Conservation (phyloP, 2,797 vertebrate species). For the Chelonia mydas region DNA sequence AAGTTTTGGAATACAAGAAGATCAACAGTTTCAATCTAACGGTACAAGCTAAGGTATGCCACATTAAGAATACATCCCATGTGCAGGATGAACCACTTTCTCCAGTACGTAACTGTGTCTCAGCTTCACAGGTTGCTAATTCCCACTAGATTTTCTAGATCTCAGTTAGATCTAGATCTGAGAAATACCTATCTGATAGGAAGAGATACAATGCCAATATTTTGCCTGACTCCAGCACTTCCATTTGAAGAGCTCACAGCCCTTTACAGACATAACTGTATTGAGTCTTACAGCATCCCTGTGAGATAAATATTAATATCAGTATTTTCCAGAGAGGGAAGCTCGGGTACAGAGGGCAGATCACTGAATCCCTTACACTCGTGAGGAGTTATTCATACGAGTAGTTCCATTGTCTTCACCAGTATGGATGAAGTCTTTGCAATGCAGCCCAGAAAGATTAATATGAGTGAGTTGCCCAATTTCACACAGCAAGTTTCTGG, state of each 20-base stretch:
- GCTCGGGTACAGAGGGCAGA: neutral
- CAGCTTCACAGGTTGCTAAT: neutral
- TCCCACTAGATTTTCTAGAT: neutral
- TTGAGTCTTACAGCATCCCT: neutral
- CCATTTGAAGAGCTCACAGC: neutral
- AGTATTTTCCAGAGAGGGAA: neutral
- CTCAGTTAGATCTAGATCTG: neutral
- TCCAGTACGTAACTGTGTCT: neutral
- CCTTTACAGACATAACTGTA: neutral
- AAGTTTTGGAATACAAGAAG: constrained; percentile 81
- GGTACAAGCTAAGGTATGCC: constrained; percentile 79
- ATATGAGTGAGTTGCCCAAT: neutral
- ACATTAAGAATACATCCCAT: neutral
- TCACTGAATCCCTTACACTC: neutral
- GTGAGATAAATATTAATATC: neutral
- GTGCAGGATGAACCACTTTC: neutral
- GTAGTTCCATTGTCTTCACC: neutral
- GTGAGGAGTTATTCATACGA: neutral
- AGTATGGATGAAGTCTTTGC: neutral
- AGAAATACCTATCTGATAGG: neutral
- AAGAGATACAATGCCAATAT: neutral
- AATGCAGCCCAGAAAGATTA: neutral
- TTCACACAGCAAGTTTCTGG: neutral
- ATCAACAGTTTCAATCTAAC: constrained; percentile 74
- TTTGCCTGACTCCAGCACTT: neutral